Evolutionary conservation across 1,140 invertebrate species (phyloP), one percentile per base, ranked within the genome.

Genomic region (Ceratoteleas bidentatus): DNA sequence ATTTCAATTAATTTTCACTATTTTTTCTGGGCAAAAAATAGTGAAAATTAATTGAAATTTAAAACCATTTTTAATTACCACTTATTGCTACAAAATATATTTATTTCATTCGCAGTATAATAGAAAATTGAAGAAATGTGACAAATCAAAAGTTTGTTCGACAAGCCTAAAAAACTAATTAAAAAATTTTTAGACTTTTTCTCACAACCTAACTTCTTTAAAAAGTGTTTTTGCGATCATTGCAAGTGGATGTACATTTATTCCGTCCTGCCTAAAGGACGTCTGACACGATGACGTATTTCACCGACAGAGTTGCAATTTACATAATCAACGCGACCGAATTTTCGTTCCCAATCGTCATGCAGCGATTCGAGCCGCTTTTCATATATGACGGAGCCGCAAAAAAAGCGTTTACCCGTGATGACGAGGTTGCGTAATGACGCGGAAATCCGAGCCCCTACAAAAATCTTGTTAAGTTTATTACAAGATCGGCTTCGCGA

Each of bases 381-480:
- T 49, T 49, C 45, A 13, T 14, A 49, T 11, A 11, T 13, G 45
- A 49, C 11, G 45, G n/a, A 49, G 13, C 24, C 24, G 24, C 24
- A 49, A 49, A n/a, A 49, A 49, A 49, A 49, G 4, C n/a, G 13
- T 6, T 49, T 49, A 49, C 1, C 24, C 24, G 6, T 49, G 8
- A 43, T n/a, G n/a, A 53, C 6, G 9, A 0, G 6, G 11, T 56
- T 56, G n/a, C 13, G n/a, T 33, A 58, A 58, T 58, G 16, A 43
- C n/a, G 8, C 56, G 3, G 38, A 58, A 24, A 24, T 24, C 24
- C 24, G 24, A 60, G n/a, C n/a, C n/a, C n/a, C n/a, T n/a, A 60
- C 47, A 43, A 60, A 60, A 32, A 45, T 49, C 45, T 49, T 49
- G 11, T 49, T 49, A 49, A 49, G 45, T n/a, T 49, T 49, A 49